Percentiles rank a stretch among this genome's conserved stretches.
Conservation (phyloP, 1,140 invertebrate genomes). For the Euwallacea fornicatus region DNA sequence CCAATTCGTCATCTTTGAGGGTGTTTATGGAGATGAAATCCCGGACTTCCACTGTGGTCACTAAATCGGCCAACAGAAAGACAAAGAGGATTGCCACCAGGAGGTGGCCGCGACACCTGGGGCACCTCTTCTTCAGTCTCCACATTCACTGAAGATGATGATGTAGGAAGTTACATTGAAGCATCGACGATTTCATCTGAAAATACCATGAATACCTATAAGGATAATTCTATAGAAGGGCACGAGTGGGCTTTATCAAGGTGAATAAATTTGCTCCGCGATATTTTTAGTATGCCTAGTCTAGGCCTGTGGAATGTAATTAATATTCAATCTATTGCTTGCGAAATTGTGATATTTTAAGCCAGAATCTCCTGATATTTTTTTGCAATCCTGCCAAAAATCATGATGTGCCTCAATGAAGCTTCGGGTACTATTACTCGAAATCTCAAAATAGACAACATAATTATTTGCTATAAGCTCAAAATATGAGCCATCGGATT, state of each 20-base stretch:
- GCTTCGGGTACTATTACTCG: too few species aligned
- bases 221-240: too few species aligned
- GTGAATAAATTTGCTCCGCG: too few species aligned
- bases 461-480: not conserved
- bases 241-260: too few species aligned
- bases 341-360: too few species aligned
- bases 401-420: too few species aligned
- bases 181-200: too few species aligned
- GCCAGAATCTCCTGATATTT: too few species aligned
- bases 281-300: not conserved
- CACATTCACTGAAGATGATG: conserved; percentile 34
- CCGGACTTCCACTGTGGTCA: conserved; percentile 47
- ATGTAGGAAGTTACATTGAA: too few species aligned
- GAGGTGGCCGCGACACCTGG: conserved; percentile 42
- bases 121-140: conserved; percentile 34
- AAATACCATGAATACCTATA: too few species aligned
- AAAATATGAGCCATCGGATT: not conserved
- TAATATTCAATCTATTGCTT: too few species aligned
- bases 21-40: conserved; percentile 63
- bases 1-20: conserved; percentile 64
- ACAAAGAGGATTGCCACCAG: conserved; percentile 39
- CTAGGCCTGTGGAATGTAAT: not conserved
- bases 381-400: too few species aligned
- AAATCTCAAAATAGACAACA: not conserved
- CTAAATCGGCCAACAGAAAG: conserved; percentile 11